These are phyloP conservation scores for Gadus macrocephalus DNA, from an alignment of 2,113 vertebrate species.

Conservation along the genomic window DNA sequence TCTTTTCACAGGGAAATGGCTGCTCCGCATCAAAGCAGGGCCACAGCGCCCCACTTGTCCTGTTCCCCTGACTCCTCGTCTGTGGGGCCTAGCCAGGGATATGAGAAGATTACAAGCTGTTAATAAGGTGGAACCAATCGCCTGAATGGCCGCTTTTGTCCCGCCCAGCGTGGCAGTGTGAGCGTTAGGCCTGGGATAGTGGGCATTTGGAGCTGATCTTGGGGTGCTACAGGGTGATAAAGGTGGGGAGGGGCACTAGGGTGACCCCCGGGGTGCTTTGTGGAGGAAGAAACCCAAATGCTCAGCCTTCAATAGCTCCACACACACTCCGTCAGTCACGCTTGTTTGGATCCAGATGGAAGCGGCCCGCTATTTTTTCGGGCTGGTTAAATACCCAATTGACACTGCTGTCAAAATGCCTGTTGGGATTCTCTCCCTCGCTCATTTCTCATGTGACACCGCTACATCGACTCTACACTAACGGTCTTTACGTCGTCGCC, in stretches of 20 bases:
- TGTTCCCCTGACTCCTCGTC: conserved; percentile 51
- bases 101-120: conserved; percentile 98
- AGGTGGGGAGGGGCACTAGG: conserved; percentile 57
- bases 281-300: conserved; percentile 63
- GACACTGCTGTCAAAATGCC: conserved; percentile 21
- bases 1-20: conserved; percentile 48
- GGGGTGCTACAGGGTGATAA: conserved; percentile 56
- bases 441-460: background rate
- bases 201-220: conserved; percentile 74
- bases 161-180: conserved; percentile 80
- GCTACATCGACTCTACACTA: background rate
- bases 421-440: background rate
- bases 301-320: conserved; percentile 57
- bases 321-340: conserved; percentile 64
- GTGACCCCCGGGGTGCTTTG: conserved; percentile 64
- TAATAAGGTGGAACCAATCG: conserved; percentile 97
- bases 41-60: conserved; percentile 46
- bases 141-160: conserved; percentile 74
- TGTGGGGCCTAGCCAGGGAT: conserved; percentile 69
- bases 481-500: background rate
- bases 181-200: conserved; percentile 85
- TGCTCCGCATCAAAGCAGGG: conserved; percentile 52
- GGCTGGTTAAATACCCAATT: conserved; percentile 36
- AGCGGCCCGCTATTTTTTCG: conserved; percentile 47
- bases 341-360: conserved; percentile 64